phyloP scores from a whole-genome alignment of 2,888 invertebrate species.

The Ischnura elegans region DNA sequence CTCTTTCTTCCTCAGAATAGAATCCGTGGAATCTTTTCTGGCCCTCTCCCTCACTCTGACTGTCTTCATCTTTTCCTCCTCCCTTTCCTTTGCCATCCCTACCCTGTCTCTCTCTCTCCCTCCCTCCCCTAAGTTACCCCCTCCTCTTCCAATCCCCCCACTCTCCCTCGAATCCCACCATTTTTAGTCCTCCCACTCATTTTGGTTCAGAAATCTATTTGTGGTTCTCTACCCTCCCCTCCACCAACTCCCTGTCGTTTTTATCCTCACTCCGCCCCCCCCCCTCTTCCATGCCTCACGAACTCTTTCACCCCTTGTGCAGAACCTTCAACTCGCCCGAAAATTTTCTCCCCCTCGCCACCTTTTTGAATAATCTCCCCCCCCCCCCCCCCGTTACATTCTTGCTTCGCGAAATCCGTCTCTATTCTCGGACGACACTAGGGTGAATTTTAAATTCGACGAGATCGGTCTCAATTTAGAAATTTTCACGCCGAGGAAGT shows the following conservation, averaged over 20 bases:
- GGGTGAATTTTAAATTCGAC: background rate
- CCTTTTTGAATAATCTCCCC: conserved; percentile 62
- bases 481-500: too few species aligned
- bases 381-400: background rate
- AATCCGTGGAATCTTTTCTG: background rate
- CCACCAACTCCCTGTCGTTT: conserved; percentile 70
- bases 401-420: background rate
- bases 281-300: conserved; percentile 69
- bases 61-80: background rate
- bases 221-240: conserved; percentile 68
- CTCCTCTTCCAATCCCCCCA: background rate
- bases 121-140: background rate
- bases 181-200: conserved; percentile 70
- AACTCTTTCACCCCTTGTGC: conserved; percentile 72
- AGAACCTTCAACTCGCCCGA: too few species aligned
- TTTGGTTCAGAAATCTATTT: conserved; percentile 70
- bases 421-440: conserved; percentile 22
- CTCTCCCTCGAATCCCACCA: conserved; percentile 25
- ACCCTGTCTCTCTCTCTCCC: background rate
- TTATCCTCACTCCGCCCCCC: conserved; percentile 67
- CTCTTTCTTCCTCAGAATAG: conserved; percentile 7
- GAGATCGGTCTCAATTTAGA: too few species aligned
- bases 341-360: conserved; percentile 68
- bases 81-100: background rate
- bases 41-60: background rate